These are phyloP conservation scores for Pseudotriccus pelzelni DNA, from an alignment of 2,797 vertebrate species.

Conservation along the genomic window DNA sequence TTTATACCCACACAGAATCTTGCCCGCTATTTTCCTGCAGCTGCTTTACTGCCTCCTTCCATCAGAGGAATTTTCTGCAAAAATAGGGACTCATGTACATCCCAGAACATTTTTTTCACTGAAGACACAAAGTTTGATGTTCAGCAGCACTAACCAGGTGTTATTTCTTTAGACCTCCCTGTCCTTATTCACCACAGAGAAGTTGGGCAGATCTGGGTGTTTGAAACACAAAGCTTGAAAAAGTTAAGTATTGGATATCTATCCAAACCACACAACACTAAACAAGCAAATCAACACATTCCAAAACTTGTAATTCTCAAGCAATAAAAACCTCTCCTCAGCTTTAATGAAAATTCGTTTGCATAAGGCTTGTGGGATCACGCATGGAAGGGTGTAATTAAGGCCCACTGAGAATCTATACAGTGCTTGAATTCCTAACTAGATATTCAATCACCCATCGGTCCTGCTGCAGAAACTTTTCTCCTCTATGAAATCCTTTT, in stretches of 20 bases:
- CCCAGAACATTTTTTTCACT: not conserved
- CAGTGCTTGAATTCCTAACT: slow-evolving; percentile 7
- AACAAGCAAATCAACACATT: not conserved
- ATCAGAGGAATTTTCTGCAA: not conserved
- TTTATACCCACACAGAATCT: not conserved
- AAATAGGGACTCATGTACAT: not conserved
- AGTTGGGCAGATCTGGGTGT: not conserved
- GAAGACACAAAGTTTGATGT: not conserved
- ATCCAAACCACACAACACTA: not conserved
- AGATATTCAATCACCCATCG: not conserved
- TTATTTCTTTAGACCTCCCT: not conserved
- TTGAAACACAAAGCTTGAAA: not conserved
- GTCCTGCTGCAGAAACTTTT: not conserved
- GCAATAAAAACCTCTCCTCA: not conserved
- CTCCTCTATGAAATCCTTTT: not conserved
- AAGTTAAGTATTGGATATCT: not conserved
- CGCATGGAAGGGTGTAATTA: slow-evolving; percentile 11
- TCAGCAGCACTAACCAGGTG: not conserved
- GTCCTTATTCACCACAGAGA: not conserved
- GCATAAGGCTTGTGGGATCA: not conserved
- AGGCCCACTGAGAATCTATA: not conserved
- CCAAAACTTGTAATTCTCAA: not conserved
- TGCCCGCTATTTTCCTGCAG: not conserved
- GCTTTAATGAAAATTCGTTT: slow-evolving; percentile 6
- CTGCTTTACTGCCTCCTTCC: not conserved